Evolutionary conservation across 1,140 invertebrate genomes (phyloP), one percentile per base, ranked within the genome.

Genomic region (Drosophila punjabiensis): DNA sequence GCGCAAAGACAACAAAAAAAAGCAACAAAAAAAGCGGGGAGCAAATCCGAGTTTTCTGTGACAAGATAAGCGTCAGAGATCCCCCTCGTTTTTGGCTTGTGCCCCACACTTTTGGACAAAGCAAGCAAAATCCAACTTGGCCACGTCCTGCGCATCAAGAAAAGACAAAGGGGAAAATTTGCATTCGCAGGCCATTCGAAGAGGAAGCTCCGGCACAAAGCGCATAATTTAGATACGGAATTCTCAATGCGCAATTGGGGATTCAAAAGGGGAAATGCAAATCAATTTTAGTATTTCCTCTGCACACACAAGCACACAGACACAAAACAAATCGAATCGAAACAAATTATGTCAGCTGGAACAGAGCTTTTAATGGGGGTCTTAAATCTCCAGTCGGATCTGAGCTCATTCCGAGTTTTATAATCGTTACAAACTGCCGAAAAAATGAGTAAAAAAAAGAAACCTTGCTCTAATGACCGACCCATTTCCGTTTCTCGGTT

Each of bases 201-300:
- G 66, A 69, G 62, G 77, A 50, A 55, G 63, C 28, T 61, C 50
- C 24, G 62, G 33, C 55, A 28, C 55, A 58, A 58, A 58, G 50
- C 63, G 85, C 64, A 89, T 89, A 89, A 70, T 89, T 89, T 89
- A 79, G 69, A 76, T 79, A 76, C 79, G 78, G 77, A 75, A 86
- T 81, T 85, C 82, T 65, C 76, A 81, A 84, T 76, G 43, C 53
- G 20, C 77, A 74, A 81, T 86, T 71, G 59, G 18, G 55, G 79
- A 76, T 55, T 35, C 69, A 83, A 88, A 55, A 78, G 37, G 33
- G 52, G 67, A 83, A 81, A 83, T 84, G 62, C 76, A 81, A 84
- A 81, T 83, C 73, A 81, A 75, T 66, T 37, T 35, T 47, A 74
- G 71, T 52, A 41, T 58, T 61, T 58, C 35, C 55, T 58, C 55